Conservation (phyloP, 2,888 invertebrate species). For the Philhelius pedissequus region DNA sequence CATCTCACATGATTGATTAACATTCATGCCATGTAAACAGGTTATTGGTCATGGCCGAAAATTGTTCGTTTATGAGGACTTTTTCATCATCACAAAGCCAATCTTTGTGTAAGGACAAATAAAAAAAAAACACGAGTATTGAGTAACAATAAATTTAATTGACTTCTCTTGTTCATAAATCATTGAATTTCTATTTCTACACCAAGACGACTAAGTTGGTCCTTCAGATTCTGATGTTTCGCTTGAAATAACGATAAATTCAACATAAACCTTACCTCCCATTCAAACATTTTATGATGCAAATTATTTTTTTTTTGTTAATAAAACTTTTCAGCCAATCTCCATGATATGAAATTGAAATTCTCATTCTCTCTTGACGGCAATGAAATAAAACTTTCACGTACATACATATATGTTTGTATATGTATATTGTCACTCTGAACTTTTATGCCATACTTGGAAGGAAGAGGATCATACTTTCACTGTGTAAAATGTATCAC, state of each 20-base stretch:
- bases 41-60: conserved; percentile 15
- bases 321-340: neutral
- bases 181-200: neutral
- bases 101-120: neutral
- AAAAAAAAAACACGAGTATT: neutral
- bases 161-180: conserved; percentile 15
- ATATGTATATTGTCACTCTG: neutral
- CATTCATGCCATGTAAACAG: conserved; percentile 25
- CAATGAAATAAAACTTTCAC: neutral
- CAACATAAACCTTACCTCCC: neutral
- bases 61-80: neutral
- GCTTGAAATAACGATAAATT: neutral
- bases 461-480: neutral
- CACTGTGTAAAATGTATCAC: neutral
- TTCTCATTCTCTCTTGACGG: neutral
- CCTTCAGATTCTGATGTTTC: neutral
- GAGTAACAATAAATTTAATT: conserved; percentile 25
- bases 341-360: neutral
- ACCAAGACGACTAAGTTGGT: neutral
- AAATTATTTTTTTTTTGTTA: neutral
- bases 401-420: neutral
- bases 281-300: neutral
- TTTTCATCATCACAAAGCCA: neutral
- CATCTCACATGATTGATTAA: conserved; percentile 27
- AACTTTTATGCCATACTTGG: neutral